Percentiles rank a stretch among this genome's conserved stretches.
Conservation (phyloP, 2,113 vertebrate species). For the Phalacrocorax aristotelis region DNA sequence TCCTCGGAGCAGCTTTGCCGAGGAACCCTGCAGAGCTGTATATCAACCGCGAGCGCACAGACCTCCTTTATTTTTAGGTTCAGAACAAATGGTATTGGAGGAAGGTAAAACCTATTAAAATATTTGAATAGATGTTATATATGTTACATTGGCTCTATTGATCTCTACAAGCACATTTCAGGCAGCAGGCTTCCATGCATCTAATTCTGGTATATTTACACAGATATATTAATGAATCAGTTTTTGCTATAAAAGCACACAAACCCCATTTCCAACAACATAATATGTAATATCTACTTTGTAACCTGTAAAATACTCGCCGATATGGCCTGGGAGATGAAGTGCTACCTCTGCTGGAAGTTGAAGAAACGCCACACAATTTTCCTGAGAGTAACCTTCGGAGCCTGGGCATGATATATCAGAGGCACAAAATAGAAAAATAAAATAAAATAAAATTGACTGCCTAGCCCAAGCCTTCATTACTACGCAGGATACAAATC, state of each 20-base stretch:
- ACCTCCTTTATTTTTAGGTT: not conserved
- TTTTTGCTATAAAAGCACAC: not conserved
- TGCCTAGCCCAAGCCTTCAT: not conserved
- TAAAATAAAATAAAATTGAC: not conserved
- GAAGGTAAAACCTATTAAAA: not conserved
- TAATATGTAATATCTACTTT: too few relatives aligned
- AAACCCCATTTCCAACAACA: too few relatives aligned
- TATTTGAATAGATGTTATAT: not conserved
- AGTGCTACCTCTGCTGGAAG: not conserved
- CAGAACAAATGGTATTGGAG: not conserved
- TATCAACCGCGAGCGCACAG: rapidly evolving
- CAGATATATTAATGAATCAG: rapidly evolving
- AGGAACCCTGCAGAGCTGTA: not conserved
- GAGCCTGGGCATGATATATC: not conserved
- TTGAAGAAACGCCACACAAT: not conserved
- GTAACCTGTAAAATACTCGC: not conserved
- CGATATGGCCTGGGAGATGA: not conserved
- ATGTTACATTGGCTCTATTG: too few relatives aligned
- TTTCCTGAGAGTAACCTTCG: not conserved
- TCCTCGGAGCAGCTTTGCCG: not conserved
- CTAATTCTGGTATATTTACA: not conserved
- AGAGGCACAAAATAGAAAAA: not conserved
- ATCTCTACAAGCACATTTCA: not conserved
- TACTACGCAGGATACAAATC: not conserved
- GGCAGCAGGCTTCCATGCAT: not conserved